phyloP scores from a whole-genome alignment of 1,140 invertebrate genomes.

The Drosophila ficusphila region DNA sequence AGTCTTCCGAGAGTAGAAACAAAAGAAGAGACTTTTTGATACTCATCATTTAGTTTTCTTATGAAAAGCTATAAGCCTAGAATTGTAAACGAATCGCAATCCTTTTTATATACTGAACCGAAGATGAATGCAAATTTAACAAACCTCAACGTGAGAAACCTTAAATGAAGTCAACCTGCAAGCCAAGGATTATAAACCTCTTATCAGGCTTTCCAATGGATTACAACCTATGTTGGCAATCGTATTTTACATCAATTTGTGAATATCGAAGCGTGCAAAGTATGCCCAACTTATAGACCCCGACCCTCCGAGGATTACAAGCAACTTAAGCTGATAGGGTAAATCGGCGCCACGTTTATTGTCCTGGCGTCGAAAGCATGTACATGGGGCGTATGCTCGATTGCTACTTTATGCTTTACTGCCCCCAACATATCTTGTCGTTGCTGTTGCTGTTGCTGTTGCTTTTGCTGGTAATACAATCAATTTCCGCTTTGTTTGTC shows the following conservation, averaged over 20 bases:
- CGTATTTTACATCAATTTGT: constrained; percentile 32
- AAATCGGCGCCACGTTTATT: constrained; percentile 71
- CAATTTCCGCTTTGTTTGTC: constrained; percentile 82
- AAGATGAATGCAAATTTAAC: not conserved
- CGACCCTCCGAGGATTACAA: not conserved
- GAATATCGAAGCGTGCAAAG: constrained; percentile 11
- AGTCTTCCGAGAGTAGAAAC: not conserved
- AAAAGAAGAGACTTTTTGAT: constrained; percentile 1
- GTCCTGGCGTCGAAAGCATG: constrained; percentile 40
- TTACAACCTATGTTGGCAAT: constrained; percentile 15
- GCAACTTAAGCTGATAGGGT: constrained; percentile 22
- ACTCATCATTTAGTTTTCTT: not conserved
- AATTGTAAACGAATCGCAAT: too few relatives aligned
- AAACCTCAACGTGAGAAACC: not conserved
- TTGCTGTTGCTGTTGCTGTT: constrained; percentile 14
- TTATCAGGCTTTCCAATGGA: constrained; percentile 10
- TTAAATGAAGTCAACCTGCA: not conserved
- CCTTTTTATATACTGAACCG: not conserved
- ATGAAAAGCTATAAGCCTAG: not conserved
- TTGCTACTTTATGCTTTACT: constrained; percentile 50
- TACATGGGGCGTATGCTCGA: constrained; percentile 21
- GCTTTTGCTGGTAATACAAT: constrained; percentile 70
- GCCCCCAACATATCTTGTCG: constrained; percentile 25
- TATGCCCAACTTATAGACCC: constrained; percentile 2
- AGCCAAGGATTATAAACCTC: not conserved